phyloP scores from a whole-genome alignment of 1,140 invertebrate genomes.

The Lucilia cuprina region DNA sequence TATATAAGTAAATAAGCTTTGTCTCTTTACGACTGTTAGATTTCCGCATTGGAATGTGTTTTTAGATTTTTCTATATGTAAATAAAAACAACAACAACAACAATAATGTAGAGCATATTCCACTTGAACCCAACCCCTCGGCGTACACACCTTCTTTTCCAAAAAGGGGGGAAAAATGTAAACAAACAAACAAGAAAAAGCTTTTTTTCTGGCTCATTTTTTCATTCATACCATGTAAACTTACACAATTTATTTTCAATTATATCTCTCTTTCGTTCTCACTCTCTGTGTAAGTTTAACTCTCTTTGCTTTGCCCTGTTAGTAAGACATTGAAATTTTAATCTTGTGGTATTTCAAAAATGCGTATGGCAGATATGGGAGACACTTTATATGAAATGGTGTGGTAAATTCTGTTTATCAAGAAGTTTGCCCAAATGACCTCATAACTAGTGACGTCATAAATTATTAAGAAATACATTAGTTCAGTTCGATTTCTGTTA shows the following conservation, averaged over 20 bases:
- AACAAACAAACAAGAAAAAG: not conserved
- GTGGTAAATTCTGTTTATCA: too few species aligned
- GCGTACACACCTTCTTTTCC: not conserved
- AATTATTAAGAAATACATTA: too few species aligned
- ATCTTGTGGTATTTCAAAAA: too few species aligned
- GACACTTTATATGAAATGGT: too few species aligned
- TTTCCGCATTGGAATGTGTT: not conserved
- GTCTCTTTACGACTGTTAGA: not conserved
- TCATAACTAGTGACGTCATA: too few species aligned
- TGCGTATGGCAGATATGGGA: too few species aligned
- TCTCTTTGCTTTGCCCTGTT: too few species aligned
- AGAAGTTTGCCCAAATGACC: too few species aligned
- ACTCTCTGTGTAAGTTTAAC: not conserved
- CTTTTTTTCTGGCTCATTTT: not conserved
- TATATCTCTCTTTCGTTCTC: not conserved
- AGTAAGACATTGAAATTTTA: too few species aligned
- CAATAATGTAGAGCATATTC: not conserved
- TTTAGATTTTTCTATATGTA: not conserved
- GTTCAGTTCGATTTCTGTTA: too few species aligned
- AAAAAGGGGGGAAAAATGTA: too few species aligned
- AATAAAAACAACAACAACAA: not conserved
- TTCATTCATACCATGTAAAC: not conserved
- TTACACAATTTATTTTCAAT: not conserved
- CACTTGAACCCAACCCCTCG: not conserved
- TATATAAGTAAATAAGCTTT: not conserved